Evolutionary conservation across 2,113 vertebrate genomes (phyloP), one percentile per base, ranked within the genome.

Genomic region (Todiramphus chloris): DNA sequence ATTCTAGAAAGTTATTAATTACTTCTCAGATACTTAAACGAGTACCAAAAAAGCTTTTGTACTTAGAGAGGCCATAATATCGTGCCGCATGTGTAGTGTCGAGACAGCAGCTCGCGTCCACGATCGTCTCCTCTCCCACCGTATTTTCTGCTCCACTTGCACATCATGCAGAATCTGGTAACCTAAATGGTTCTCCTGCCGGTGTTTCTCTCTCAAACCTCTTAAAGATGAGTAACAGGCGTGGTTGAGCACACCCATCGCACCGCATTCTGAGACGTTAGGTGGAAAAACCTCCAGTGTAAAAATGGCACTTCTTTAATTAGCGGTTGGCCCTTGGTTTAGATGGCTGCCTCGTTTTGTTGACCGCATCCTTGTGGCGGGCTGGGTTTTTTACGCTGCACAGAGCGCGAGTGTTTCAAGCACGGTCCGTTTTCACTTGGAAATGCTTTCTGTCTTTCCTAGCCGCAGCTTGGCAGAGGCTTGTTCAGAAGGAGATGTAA

Each of bases 381-480:
- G 1, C n/a, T 70, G 83, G 41, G 6, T 59, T 37, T 37, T 39
- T 33, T 15, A 28, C 59, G 67, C 24, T 59, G 20, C 28, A 6
- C 0, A 1, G 17, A 9, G 31, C 50, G 25, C 9, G 16, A 68
- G 58, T 21, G 3, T 7, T 67, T 77, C 28, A 35, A 30, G 39
- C 12, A 0, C 8, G 15, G 35, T 89, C 16, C 5, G 0, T 78
- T 87, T 72, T 59, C 90, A 35, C 58, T 60, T 72, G 5, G 20
- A 5, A 66, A 74, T 56, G 43, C n/a, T 94, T 44, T 95, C 33
- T 75, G 4, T 81, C 46, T 77, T 55, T 43, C 15, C 10, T 56
- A 99, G 99, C 99, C 99, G 99, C 98, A 99, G 99, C 98, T 99
- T 99, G 98, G 99, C 99, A 91, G 99, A 99, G 98, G 99, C 99